Percentiles rank a stretch among this genome's conserved stretches.
Conservation (phyloP, 2,113 vertebrate species). For the Neoarius graeffei region DNA sequence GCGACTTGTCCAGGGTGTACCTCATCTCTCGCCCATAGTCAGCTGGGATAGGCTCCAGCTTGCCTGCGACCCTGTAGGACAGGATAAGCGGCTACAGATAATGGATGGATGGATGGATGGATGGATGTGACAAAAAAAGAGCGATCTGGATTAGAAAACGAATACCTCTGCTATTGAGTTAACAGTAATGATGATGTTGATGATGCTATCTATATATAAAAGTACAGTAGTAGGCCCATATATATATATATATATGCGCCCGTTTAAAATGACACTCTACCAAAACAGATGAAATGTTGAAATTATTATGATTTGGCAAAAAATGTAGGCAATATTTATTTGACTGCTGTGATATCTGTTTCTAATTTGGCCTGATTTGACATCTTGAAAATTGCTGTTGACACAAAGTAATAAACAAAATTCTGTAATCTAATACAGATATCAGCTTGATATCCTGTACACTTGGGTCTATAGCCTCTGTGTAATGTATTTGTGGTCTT, state of each 20-base stretch:
- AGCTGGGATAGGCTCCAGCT: too few species aligned
- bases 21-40: too few species aligned
- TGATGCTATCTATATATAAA: background rate
- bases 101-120: too few species aligned
- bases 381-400: background rate
- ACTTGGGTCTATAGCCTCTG: background rate
- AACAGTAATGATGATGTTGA: conserved; percentile 8
- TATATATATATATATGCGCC: background rate
- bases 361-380: background rate
- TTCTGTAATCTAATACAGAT: background rate
- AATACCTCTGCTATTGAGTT: conserved; percentile 62
- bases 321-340: background rate
- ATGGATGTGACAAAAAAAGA: conserved; percentile 66
- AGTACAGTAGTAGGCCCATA: background rate
- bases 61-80: too few species aligned
- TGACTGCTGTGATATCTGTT: background rate
- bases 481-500: background rate
- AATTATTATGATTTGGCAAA: background rate
- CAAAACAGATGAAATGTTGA: background rate
- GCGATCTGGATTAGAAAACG: conserved; percentile 66
- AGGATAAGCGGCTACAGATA: too few species aligned
- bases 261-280: background rate
- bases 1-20: too few species aligned
- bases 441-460: background rate
- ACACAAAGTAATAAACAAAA: background rate